Conservation (phyloP, 2,888 invertebrate species). For the Sussaba pulchella region DNA sequence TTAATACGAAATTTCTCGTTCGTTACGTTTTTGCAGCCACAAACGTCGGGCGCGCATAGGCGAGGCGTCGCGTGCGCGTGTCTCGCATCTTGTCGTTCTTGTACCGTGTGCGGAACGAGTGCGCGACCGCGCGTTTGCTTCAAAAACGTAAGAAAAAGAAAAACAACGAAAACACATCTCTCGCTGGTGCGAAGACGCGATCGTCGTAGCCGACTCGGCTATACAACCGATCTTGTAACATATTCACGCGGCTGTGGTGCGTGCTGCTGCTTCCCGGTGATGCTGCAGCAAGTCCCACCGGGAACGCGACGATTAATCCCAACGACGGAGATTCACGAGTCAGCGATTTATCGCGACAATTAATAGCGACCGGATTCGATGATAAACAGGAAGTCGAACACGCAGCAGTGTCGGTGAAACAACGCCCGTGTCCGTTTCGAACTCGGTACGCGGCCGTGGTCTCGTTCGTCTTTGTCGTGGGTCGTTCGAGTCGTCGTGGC, state of each 20-base stretch:
- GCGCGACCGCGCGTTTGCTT: conserved; percentile 27
- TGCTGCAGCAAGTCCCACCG: too few species aligned
- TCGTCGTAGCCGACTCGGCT: too few species aligned
- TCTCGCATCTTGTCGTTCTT: conserved; percentile 53
- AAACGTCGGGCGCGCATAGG: conserved; percentile 19
- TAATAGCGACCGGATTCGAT: conserved; percentile 74
- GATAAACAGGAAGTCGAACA: conserved; percentile 74
- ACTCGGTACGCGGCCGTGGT: conserved; percentile 33
- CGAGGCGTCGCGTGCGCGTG: conserved; percentile 68
- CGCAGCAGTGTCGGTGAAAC: conserved; percentile 36
- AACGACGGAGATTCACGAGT: conserved; percentile 67
- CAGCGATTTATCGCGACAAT: conserved; percentile 77
- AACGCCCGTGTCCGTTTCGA: conserved; percentile 54
- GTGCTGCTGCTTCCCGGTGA: not conserved
- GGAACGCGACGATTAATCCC: conserved; percentile 67
- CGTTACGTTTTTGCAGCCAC: conserved; percentile 47
- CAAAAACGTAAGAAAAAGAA: conserved; percentile 11
- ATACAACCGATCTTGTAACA: too few species aligned
- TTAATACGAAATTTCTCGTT: conserved; percentile 68
- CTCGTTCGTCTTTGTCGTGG: conserved; percentile 25
- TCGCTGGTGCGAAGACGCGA: too few species aligned
- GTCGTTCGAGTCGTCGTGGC: conserved; percentile 46
- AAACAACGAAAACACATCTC: conserved; percentile 40
- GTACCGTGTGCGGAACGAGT: conserved; percentile 39
- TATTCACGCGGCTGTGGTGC: conserved; percentile 22